Evolutionary conservation across 1,140 invertebrate genomes (phyloP).

Genomic region (Tetramorium alpestre): DNA sequence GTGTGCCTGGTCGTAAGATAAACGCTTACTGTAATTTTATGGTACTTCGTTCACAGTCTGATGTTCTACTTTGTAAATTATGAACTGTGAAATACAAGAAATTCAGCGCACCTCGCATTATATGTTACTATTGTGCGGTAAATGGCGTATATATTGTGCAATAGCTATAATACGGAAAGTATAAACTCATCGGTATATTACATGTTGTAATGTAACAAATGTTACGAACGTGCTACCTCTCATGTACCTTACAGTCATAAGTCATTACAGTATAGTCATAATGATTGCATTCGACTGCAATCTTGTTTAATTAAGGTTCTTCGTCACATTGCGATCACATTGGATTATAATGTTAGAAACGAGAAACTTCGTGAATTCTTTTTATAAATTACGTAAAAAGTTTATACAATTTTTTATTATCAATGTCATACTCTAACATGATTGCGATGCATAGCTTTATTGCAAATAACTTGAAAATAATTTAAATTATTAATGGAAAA

Average conservation of each 20-base stretch:
- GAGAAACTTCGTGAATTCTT: background rate
- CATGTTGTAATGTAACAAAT: conserved; percentile 32
- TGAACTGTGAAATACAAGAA: background rate
- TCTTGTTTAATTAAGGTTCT: background rate
- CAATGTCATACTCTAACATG: background rate
- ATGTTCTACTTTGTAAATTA: conserved; percentile 35
- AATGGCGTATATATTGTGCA: conserved; percentile 26
- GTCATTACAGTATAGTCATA: background rate
- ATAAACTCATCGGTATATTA: conserved; percentile 18
- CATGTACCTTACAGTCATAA: conserved; percentile 38
- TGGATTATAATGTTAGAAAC: background rate
- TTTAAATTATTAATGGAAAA: conserved; percentile 7
- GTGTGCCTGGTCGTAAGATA: conserved; percentile 41
- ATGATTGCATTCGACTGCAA: background rate
- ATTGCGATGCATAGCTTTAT: background rate
- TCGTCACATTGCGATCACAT: background rate
- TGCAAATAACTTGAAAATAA: background rate
- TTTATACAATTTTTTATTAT: background rate
- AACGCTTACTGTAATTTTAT: conserved; percentile 48
- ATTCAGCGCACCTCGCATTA: background rate
- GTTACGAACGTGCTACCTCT: conserved; percentile 58
- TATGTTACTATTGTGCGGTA: conserved; percentile 6
- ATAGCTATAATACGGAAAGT: conserved; percentile 25
- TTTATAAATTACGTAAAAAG: background rate
- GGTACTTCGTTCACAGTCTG: conserved; percentile 2